These are phyloP conservation scores for Lacerta agilis DNA, from an alignment of 2,797 vertebrate species.

Conservation along the genomic window DNA sequence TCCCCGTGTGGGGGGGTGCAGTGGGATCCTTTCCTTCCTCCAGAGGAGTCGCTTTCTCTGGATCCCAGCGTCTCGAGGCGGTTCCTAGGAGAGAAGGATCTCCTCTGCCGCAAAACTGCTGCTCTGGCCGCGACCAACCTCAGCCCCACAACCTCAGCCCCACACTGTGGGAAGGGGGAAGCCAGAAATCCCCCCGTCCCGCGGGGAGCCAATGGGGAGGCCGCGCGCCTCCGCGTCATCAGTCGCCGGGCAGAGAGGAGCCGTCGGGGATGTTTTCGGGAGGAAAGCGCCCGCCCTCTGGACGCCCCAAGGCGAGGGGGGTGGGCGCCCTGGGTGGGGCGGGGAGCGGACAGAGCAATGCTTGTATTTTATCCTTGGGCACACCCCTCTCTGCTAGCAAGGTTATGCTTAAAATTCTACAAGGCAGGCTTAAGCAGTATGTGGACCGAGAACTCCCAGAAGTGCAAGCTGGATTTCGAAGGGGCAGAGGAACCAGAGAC, in stretches of 20 bases:
- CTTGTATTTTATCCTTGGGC: no score
- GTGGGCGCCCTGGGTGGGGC: no score
- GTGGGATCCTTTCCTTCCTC: not conserved
- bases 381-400: no score
- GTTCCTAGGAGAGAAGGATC: not conserved
- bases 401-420: no score
- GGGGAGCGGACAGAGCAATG: no score
- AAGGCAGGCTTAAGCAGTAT: no score
- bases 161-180: no score
- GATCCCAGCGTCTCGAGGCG: not conserved
- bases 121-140: not conserved
- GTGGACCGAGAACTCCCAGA: no score
- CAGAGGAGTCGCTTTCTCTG: not conserved
- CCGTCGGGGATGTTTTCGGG: not conserved
- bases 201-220: not conserved
- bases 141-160: not conserved
- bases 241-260: not conserved
- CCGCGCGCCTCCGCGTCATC: not conserved
- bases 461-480: no score
- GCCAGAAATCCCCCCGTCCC: not conserved
- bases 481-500: no score
- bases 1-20: not conserved
- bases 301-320: no score
- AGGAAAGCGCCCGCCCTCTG: not conserved
- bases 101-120: not conserved